phyloP scores from a whole-genome alignment of 2,113 vertebrate genomes.

The Columba livia region DNA sequence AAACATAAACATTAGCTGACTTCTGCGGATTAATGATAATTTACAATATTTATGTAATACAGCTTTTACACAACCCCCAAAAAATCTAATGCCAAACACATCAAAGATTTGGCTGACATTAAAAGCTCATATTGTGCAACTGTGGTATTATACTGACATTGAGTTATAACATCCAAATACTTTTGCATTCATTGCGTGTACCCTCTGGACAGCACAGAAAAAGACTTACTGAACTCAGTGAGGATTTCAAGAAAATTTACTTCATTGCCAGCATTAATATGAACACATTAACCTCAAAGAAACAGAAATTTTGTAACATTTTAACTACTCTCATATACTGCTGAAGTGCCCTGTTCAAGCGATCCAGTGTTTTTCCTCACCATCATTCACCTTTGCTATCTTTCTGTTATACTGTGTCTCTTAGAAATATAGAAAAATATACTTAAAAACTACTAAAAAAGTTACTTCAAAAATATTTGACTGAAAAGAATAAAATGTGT shows the following conservation, averaged over 20 bases:
- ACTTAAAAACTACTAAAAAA: background rate
- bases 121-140: background rate
- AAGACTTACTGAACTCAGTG: background rate
- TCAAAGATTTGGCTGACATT: background rate
- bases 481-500: background rate
- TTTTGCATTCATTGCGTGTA: background rate
- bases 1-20: background rate
- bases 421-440: background rate
- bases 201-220: background rate
- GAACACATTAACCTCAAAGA: background rate
- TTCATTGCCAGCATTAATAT: background rate
- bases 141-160: background rate
- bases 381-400: background rate
- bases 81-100: background rate
- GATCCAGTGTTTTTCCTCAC: background rate
- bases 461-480: background rate
- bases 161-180: background rate
- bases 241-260: background rate
- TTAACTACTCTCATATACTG: background rate
- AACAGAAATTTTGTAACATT: background rate
- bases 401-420: background rate
- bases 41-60: background rate
- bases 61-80: accelerated
- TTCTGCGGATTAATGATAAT: background rate
- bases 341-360: background rate